Conservation (phyloP, 2,888 invertebrate genomes). For the Timema podura region DNA sequence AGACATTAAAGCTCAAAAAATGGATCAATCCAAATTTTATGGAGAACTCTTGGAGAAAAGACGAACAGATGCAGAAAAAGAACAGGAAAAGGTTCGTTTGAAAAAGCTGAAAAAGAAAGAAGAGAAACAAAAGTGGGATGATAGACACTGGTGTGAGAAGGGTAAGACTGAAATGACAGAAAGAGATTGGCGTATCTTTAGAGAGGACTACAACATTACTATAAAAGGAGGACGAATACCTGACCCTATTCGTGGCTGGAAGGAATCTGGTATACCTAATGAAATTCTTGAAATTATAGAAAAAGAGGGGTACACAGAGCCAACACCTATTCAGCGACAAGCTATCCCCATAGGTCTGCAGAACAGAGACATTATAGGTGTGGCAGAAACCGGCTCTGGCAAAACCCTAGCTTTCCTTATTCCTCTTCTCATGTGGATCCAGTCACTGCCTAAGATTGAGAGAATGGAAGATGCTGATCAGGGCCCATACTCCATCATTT, state of each 20-base stretch:
- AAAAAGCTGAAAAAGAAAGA: constrained; percentile 93
- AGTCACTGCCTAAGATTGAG: constrained; percentile 93
- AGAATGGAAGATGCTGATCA: constrained; percentile 85
- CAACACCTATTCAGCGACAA: constrained; percentile 98
- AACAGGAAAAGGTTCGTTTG: constrained; percentile 88
- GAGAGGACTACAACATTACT: constrained; percentile 98
- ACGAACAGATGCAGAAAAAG: constrained; percentile 93
- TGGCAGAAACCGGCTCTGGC: constrained; percentile 98
- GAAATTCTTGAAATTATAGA: constrained; percentile 93
- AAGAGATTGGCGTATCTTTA: constrained; percentile 98
- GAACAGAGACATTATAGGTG: constrained; percentile 96
- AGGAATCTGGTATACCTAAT: constrained; percentile 83
- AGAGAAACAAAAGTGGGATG: constrained; percentile 98
- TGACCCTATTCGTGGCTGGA: constrained; percentile 93
- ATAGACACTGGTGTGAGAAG: constrained; percentile 98
- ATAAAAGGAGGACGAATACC: constrained; percentile 97
- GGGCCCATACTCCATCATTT: constrained; percentile 97
- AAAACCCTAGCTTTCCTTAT: constrained; percentile 98
- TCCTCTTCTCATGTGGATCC: constrained; percentile 96
- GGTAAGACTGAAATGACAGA: constrained; percentile 94
- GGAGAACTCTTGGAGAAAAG: constrained; percentile 91
- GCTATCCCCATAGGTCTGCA: constrained; percentile 95
- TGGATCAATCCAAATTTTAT: constrained; percentile 96
- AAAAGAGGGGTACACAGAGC: constrained; percentile 93
- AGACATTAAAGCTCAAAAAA: constrained; percentile 92